Base-by-base conservation (phyloP, 2,797 vertebrate genomes). In the Trachurus trachurus region DNA sequence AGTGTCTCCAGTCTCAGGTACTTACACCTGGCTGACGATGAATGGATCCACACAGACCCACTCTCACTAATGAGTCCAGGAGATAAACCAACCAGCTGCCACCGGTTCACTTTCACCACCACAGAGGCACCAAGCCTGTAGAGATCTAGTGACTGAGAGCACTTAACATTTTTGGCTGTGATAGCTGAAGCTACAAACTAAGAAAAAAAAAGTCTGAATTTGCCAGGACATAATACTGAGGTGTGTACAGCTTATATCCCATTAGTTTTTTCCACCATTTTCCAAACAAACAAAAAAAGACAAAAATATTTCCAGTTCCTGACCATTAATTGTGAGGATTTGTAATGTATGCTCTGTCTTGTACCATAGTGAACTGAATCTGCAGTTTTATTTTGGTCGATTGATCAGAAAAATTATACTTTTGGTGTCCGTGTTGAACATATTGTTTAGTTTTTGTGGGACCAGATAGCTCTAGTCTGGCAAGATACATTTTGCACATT, bases 11-110 rank as follows among this genome's bases (percentile, higher is more conserved):
- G 73, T 83, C 81, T 86, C 86, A 78, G 85, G 85, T 81, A 78
- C 74, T 89, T 85, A 84, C 74, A 91, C 83, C 87, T 85, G 84
- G 78, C 80, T 56, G 68, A 53, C n/a, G 17, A 61, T 81, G 71
- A 84, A 82, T 58, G 61, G 63, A 79, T 50, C 26, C 49, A 70
- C 66, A 78, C 67, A 66, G 69, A 69, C 70, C 70, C 81, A 86
- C 84, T 83, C 72, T 73, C 71, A 57, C 54, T 90, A 87, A 92
- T 78, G 83, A 92, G 63, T 9, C 75, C 79, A 84, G 26, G 13
- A 60, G 65, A 52, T 5, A 72, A 26, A 26, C 26, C 26, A 86
- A 76, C n/a, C 60, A 16, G 37, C 71, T 0, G 49, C 57, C 21
- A 19, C 1, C 13, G 15, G 57, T 76, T 85, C 74, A 66, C 71